Evolutionary conservation across 2,888 invertebrate species (phyloP).

Genomic region (Cremastinae sp.): DNA sequence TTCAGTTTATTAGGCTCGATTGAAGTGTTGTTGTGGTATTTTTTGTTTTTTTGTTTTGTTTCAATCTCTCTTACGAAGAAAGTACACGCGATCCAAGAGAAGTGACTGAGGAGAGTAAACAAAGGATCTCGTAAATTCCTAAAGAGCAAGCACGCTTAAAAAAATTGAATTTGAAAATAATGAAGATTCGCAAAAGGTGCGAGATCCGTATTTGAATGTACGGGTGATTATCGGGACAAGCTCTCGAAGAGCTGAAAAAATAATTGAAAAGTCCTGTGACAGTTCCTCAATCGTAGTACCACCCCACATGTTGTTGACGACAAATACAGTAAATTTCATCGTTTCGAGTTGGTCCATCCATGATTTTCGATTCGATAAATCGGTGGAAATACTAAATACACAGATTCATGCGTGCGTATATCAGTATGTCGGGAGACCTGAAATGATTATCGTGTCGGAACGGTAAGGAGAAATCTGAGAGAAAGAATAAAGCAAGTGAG

Average conservation of each 20-base stretch:
- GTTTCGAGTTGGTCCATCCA: no score
- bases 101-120: conserved; percentile 8
- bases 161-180: neutral
- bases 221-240: conserved; percentile 17
- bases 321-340: neutral
- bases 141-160: conserved; percentile 8
- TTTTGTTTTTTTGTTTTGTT: neutral
- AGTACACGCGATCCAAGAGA: conserved; percentile 13
- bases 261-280: conserved; percentile 8
- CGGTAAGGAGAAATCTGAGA: no score
- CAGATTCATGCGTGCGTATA: no score
- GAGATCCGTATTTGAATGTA: neutral
- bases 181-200: neutral
- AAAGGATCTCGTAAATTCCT: conserved; percentile 43
- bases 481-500: neutral
- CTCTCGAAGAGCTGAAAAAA: conserved; percentile 4
- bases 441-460: no score
- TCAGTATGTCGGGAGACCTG: no score
- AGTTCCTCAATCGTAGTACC: conserved; percentile 1
- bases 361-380: no score
- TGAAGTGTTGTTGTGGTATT: neutral
- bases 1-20: no score
- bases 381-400: no score
- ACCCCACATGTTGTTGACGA: neutral
- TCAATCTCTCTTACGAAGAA: neutral